Conservation (phyloP, 64 coral and sea anemone genomes). For the Montipora cactus region DNA sequence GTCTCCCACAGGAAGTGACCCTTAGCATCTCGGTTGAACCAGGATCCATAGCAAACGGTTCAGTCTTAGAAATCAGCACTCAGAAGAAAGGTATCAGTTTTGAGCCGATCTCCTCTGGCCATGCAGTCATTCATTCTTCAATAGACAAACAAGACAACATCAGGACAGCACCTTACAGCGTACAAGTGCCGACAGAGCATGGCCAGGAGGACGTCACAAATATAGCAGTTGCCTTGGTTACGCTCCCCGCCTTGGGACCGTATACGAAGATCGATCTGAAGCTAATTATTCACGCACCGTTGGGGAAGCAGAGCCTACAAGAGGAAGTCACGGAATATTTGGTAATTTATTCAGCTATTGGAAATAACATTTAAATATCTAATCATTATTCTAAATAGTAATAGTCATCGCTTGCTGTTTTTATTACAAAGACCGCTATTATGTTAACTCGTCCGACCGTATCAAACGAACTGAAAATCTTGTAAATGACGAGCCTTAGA, state of each 20-base stretch:
- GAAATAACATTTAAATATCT: too few species aligned
- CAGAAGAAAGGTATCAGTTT: conserved; percentile 67
- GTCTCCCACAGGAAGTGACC: conserved; percentile 76
- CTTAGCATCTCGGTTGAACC: conserved; percentile 85
- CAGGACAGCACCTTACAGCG: conserved; percentile 60
- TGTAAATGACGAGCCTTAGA: too few species aligned
- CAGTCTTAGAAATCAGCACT: conserved; percentile 86
- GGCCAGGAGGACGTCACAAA: conserved; percentile 34
- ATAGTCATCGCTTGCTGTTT: too few species aligned
- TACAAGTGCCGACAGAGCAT: conserved; percentile 50
- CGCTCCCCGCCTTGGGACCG: conserved; percentile 73
- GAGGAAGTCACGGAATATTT: conserved; percentile 70
- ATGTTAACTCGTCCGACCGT: too few species aligned
- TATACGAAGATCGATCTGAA: conserved; percentile 87
- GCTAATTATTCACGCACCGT: conserved; percentile 61
- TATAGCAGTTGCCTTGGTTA: conserved; percentile 77
- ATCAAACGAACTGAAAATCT: too few species aligned
- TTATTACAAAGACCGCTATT: too few species aligned
- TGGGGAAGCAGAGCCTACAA: conserved; percentile 80
- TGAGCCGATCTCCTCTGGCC: conserved; percentile 36
- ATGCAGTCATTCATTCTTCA: conserved; percentile 60
- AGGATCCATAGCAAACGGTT: conserved; percentile 84
- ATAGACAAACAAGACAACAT: conserved; percentile 58
- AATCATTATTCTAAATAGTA: too few species aligned
- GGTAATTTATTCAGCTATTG: background rate